Evolutionary conservation across 2,888 invertebrate species (phyloP).

Genomic region (Alloplasta piceator): DNA sequence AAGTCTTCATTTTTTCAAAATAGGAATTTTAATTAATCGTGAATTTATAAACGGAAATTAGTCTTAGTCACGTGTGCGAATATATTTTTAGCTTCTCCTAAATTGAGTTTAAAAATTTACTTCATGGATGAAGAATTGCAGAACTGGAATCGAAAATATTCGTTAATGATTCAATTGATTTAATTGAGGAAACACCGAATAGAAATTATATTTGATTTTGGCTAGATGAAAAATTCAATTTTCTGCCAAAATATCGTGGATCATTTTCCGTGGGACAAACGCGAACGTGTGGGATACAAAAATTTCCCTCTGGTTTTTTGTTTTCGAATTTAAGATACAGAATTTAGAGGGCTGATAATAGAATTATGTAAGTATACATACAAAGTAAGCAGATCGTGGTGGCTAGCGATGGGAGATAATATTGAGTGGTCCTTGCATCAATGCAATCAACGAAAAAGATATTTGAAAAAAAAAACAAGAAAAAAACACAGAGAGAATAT

Average conservation of each 20-base stretch:
- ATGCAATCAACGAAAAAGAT: slow-evolving; percentile 81
- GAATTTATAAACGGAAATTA: too few species aligned
- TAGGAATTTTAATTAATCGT: too few species aligned
- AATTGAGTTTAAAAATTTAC: background rate
- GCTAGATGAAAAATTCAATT: background rate
- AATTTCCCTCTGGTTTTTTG: slow-evolving; percentile 1
- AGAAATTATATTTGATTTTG: too few species aligned
- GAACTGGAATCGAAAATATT: background rate
- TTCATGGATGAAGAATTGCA: background rate
- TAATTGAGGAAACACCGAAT: too few species aligned
- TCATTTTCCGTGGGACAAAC: slow-evolving; percentile 46
- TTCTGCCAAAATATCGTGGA: background rate
- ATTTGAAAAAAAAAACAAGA: slow-evolving; percentile 46
- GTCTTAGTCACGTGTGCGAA: too few species aligned
- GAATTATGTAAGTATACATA: slow-evolving; percentile 72
- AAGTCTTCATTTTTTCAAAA: too few species aligned
- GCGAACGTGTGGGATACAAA: slow-evolving; percentile 44
- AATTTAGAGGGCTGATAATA: slow-evolving; percentile 72
- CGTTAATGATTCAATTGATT: background rate
- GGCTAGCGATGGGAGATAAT: slow-evolving; percentile 82
- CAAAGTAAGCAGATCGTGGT: slow-evolving; percentile 81
- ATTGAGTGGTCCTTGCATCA: slow-evolving; percentile 92
- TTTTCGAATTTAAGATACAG: slow-evolving; percentile 63
- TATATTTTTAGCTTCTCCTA: too few species aligned
- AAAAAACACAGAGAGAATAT: slow-evolving; percentile 63